A percentile compares a stretch with the other conserved stretches of the same genome.
phyloP scores from a whole-genome alignment of 2,888 invertebrate species.

The Euzetes globulus region DNA sequence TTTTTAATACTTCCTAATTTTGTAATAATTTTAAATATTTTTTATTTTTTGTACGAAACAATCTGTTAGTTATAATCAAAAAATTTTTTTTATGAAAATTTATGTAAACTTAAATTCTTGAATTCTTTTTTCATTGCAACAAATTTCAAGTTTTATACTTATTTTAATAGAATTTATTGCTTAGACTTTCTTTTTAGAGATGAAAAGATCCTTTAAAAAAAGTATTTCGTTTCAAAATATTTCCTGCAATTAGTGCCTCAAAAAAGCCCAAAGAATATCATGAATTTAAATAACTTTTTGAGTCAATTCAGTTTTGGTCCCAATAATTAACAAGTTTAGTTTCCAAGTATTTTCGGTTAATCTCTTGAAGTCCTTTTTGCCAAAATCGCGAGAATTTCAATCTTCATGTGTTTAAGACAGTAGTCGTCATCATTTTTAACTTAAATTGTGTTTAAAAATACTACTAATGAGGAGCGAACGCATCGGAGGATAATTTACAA shows the following conservation, averaged over 20 bases:
- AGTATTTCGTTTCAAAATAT: not conserved
- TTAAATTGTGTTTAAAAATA: not conserved
- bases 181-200: not conserved
- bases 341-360: not conserved
- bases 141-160: too few relatives aligned
- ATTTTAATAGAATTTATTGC: too few relatives aligned
- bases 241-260: not conserved
- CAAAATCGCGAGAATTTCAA: not conserved
- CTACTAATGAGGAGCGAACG: not conserved
- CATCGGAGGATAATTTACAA: too few relatives aligned
- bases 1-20: too few relatives aligned
- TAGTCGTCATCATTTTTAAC: not conserved
- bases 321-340: not conserved
- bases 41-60: too few relatives aligned
- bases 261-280: not conserved
- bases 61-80: too few relatives aligned
- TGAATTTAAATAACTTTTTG: not conserved
- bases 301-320: not conserved
- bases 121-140: too few relatives aligned
- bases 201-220: not conserved
- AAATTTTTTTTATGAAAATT: too few relatives aligned
- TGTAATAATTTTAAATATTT: too few relatives aligned
- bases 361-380: not conserved
- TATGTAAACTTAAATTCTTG: too few relatives aligned
- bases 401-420: not conserved